These are phyloP conservation scores for Orthonevra nobilis DNA, from an alignment of 2,888 invertebrate species.

Conservation along the genomic window DNA sequence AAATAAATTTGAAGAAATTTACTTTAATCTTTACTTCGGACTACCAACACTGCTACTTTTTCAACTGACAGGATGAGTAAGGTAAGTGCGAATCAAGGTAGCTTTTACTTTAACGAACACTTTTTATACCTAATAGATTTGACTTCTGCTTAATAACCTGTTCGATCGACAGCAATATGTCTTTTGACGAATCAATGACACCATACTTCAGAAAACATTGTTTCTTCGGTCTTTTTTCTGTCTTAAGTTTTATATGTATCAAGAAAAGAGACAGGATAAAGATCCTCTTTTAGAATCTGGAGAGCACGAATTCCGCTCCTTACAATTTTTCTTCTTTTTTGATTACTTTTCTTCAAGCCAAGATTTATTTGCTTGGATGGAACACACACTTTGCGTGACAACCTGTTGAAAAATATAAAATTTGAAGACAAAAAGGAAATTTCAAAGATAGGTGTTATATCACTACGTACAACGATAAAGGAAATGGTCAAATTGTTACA, in stretches of 20 bases:
- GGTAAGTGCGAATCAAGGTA: neutral
- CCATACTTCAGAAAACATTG: slow-evolving; percentile 2
- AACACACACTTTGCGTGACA: too few relatives aligned
- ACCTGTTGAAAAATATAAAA: too few relatives aligned
- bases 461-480: too few relatives aligned
- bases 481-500: too few relatives aligned
- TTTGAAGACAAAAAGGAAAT: too few relatives aligned
- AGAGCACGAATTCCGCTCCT: too few relatives aligned
- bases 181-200: slow-evolving; percentile 9
- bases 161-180: slow-evolving; percentile 8
- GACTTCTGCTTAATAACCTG: neutral
- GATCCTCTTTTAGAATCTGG: neutral
- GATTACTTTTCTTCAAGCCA: too few relatives aligned
- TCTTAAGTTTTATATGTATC: neutral
- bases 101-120: neutral
- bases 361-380: too few relatives aligned
- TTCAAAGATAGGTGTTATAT: too few relatives aligned
- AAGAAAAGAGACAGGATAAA: neutral
- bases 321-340: too few relatives aligned
- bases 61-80: slow-evolving; percentile 8
- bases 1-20: neutral
- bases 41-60: neutral
- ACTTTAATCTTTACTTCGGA: neutral
- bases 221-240: slow-evolving; percentile 1
- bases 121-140: neutral